Evolutionary conservation across 2,113 vertebrate species (phyloP), one percentile per base, ranked within the genome.

Genomic region (Callionymus lyra): DNA sequence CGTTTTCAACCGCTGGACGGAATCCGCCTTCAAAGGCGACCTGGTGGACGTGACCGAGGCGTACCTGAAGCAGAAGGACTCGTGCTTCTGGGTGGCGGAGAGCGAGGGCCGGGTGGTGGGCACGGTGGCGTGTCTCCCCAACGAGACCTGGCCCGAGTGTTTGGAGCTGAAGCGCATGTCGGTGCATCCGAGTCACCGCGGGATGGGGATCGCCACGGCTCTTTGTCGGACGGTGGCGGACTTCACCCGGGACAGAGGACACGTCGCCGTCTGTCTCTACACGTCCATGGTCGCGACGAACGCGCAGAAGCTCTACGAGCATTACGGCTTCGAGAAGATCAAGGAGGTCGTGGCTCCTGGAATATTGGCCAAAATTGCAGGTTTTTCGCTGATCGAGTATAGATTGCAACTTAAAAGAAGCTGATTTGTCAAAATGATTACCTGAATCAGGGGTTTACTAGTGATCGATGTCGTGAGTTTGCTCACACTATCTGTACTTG

Each of bases 51-150:
- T 87, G 32, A 17, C 9, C 0, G 49, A 72, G 12, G 52, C 43
- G 31, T 88, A 86, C 67, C 21, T 84, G 62, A 38, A 48, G 32
- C 8, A 34, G 4, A 48, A 67, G n/a, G 65, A 81, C 65, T 52
- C 81, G 0, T 84, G 82, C 31, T 87, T 88, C 41, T 88, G 86
- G 86, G 85, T 88, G 63, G 86, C 81, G 1, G 86, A 86, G 18
- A 61, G 13, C 0, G 80, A 86, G 0, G 85, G 77, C 0, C 59
- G 21, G 13, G 70, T 87, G 53, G 82, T 87, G 18, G 86, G 63
- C 32, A 77, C 50, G 0, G 84, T 86, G 46, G 73, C 53, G 0
- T 86, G 84, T 31, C 59, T 77, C 1, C 82, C 83, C 4, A 32
- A 41, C 0, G 31, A 54, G 38, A 16, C 6, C 0, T 34, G 15